Evolutionary conservation across 2,797 vertebrate genomes (phyloP).

Genomic region (Pteronotus mesoamericanus): DNA sequence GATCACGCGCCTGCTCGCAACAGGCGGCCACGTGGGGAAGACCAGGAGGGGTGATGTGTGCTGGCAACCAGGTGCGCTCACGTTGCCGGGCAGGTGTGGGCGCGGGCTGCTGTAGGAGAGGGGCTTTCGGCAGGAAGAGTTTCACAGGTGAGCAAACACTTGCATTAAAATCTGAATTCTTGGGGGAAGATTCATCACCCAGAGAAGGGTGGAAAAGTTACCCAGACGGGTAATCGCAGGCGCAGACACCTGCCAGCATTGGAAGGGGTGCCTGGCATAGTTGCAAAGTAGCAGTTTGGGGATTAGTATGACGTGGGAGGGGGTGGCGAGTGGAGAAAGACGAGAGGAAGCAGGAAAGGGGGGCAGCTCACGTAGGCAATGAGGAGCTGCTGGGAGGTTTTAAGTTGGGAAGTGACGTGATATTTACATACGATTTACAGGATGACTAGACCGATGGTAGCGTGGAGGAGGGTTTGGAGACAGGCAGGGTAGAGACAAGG

Average conservation of each 20-base stretch:
- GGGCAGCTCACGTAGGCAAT: background rate
- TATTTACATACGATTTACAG: background rate
- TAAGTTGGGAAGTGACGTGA: background rate
- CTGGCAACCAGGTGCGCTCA: no score
- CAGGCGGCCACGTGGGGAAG: background rate
- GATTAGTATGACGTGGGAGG: accelerated
- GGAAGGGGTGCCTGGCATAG: background rate
- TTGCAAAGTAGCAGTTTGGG: background rate
- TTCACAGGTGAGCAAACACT: background rate
- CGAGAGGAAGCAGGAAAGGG: no score
- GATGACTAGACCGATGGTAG: accelerated
- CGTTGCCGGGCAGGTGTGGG: background rate
- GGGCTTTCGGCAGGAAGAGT: background rate
- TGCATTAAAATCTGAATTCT: background rate
- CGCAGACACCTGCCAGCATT: background rate
- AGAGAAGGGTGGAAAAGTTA: background rate
- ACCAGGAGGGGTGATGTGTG: background rate
- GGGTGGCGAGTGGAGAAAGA: background rate
- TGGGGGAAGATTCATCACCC: background rate
- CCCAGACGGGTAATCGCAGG: background rate
- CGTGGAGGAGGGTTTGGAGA: background rate
- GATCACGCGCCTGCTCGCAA: no score
- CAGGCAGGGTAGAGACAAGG: background rate
- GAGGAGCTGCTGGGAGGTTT: accelerated
- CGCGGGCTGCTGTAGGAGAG: background rate